phyloP scores from a whole-genome alignment of 1,140 invertebrate species.

The Papilio aristodemus region DNA sequence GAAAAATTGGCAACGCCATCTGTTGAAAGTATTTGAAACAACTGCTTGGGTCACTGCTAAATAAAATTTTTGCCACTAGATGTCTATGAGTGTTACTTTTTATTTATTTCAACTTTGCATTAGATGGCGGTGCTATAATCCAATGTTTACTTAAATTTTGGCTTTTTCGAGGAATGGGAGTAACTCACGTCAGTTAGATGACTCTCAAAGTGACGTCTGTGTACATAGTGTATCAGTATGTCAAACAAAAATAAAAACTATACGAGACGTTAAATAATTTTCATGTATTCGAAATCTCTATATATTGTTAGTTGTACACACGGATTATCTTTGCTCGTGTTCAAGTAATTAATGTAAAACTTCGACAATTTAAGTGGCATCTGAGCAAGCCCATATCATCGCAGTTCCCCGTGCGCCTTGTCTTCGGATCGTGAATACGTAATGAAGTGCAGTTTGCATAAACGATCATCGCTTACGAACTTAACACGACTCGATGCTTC shows the following conservation, averaged over 20 bases:
- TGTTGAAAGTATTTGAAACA: neutral
- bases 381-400: neutral
- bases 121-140: neutral
- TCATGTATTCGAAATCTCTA: neutral
- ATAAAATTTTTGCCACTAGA: neutral
- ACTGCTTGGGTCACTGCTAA: neutral
- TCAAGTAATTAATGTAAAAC: conserved; percentile 8
- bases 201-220: no score
- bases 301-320: neutral
- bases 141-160: neutral
- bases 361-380: neutral
- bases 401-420: neutral
- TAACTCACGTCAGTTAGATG: no score
- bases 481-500: neutral
- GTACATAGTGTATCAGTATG: no score
- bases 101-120: neutral
- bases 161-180: no score
- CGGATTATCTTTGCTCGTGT: neutral
- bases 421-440: neutral
- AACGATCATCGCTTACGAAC: neutral
- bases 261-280: neutral
- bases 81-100: neutral
- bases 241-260: no score
- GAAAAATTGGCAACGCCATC: neutral
- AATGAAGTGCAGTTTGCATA: neutral